These are phyloP conservation scores for Scotopteryx bipunctaria DNA, from an alignment of 2,888 invertebrate species.

Conservation along the genomic window DNA sequence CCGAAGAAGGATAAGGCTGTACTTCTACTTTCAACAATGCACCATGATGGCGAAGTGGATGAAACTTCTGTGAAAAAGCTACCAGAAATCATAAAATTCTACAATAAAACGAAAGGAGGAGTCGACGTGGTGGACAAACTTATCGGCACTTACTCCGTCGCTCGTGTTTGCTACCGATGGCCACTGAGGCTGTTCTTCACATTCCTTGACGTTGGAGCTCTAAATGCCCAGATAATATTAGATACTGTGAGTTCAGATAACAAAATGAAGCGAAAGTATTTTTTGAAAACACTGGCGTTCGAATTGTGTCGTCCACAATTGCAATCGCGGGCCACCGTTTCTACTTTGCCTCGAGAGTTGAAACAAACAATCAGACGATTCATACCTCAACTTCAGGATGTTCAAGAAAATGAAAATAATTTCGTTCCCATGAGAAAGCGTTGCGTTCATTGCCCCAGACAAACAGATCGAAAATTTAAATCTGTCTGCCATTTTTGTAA, in stretches of 20 bases:
- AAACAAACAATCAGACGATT: slow-evolving; percentile 13
- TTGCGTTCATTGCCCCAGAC: slow-evolving; percentile 11
- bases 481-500: slow-evolving; percentile 15
- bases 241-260: too few relatives aligned
- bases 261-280: too few relatives aligned
- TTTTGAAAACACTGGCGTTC: too few relatives aligned
- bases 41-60: too few relatives aligned
- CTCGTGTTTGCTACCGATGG: neutral
- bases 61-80: too few relatives aligned
- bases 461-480: slow-evolving; percentile 15
- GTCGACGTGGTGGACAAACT: too few relatives aligned
- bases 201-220: neutral
- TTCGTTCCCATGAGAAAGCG: slow-evolving; percentile 16
- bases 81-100: too few relatives aligned
- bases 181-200: neutral
- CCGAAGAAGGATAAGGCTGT: too few relatives aligned
- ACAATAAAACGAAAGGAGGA: too few relatives aligned
- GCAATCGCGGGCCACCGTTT: slow-evolving; percentile 8
- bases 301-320: slow-evolving; percentile 8
- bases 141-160: neutral
- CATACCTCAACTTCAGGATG: slow-evolving; percentile 14
- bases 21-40: too few relatives aligned
- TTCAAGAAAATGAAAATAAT: slow-evolving; percentile 13
- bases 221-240: too few relatives aligned
- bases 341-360: slow-evolving; percentile 13